phyloP scores from a whole-genome alignment of 2,113 vertebrate genomes.

The Furnarius figulus region DNA sequence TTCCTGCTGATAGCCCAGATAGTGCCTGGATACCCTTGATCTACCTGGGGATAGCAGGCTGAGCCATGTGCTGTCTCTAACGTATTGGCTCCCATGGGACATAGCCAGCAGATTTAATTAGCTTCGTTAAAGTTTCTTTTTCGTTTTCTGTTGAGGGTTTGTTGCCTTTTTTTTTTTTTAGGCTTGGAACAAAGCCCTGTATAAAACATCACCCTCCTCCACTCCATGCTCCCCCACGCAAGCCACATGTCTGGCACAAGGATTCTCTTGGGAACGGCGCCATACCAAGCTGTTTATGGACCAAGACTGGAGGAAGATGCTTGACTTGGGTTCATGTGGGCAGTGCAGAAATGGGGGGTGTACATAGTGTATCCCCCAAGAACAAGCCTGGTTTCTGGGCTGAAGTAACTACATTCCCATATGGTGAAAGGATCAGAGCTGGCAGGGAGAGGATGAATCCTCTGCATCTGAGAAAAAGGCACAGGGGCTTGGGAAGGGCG shows the following conservation, averaged over 20 bases:
- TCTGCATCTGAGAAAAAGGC: not conserved
- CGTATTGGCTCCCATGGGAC: not conserved
- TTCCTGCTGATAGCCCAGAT: conserved; percentile 52
- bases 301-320: not conserved
- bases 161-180: not conserved
- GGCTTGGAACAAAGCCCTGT: not conserved
- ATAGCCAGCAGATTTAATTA: conserved; percentile 25
- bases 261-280: not conserved
- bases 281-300: accelerated
- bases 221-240: not conserved
- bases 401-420: not conserved
- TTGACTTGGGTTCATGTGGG: not conserved
- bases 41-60: not conserved
- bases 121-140: not conserved
- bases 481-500: not conserved
- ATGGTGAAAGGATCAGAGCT: not conserved
- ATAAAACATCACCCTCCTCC: not conserved
- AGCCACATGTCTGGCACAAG: not conserved
- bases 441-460: not conserved
- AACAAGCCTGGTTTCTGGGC: not conserved
- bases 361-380: accelerated
- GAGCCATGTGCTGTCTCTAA: not conserved
- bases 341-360: not conserved
- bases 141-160: not conserved
- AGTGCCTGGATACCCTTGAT: conserved; percentile 31